Percentiles rank a stretch among this genome's conserved stretches.
Evolutionary conservation across 2,888 invertebrate species (phyloP).

Genomic region (Taphrorychus bicolor): DNA sequence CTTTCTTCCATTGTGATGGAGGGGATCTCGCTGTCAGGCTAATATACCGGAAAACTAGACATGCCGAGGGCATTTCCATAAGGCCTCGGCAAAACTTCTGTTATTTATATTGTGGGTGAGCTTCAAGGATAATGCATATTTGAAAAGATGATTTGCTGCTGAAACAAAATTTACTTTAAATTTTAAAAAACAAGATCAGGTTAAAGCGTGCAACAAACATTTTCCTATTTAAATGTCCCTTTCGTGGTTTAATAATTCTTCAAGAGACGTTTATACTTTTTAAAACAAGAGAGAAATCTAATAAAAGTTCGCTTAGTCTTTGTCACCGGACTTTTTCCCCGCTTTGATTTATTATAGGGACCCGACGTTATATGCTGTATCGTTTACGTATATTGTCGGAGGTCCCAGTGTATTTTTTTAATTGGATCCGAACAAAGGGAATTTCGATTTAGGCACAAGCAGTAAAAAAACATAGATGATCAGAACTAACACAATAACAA

Average conservation of each 20-base stretch:
- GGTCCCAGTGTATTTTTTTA: slow-evolving; percentile 30
- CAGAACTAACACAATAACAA: too few relatives aligned
- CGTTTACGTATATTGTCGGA: slow-evolving; percentile 31
- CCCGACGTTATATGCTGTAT: neutral
- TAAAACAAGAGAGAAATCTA: slow-evolving; percentile 33
- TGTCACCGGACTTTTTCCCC: slow-evolving; percentile 28
- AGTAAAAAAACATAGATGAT: too few relatives aligned
- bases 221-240: neutral
- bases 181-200: neutral
- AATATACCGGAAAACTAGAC: slow-evolving; percentile 26
- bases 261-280: slow-evolving; percentile 20
- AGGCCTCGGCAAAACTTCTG: neutral
- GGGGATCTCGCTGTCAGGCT: slow-evolving; percentile 12
- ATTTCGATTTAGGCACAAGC: too few relatives aligned
- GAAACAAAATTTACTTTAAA: too few relatives aligned
- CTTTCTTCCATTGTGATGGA: slow-evolving; percentile 9
- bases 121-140: neutral
- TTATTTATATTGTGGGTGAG: neutral
- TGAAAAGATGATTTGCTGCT: too few relatives aligned
- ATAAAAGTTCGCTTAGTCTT: slow-evolving; percentile 38
- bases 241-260: neutral
- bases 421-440: slow-evolving; percentile 16
- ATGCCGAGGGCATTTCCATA: slow-evolving; percentile 12
- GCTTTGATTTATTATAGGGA: slow-evolving; percentile 32
- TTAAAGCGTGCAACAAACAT: neutral